A percentile compares a stretch with the other conserved stretches of the same genome.
These are phyloP conservation scores for Sitta europaea DNA, from an alignment of 2,113 vertebrate species.

Conservation along the genomic window DNA sequence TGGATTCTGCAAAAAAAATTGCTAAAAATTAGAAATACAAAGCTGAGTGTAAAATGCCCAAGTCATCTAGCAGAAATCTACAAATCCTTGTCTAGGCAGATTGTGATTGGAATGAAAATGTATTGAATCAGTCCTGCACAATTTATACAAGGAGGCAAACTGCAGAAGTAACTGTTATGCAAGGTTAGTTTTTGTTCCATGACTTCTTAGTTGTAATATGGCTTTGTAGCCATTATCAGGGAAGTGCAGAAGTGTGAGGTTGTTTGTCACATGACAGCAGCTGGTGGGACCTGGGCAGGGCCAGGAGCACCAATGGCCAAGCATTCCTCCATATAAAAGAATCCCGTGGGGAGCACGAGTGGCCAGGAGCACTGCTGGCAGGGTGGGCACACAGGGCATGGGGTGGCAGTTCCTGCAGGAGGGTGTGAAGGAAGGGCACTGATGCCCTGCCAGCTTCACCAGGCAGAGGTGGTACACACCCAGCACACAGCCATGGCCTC, in stretches of 20 bases:
- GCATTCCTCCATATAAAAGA: not conserved
- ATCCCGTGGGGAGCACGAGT: not conserved
- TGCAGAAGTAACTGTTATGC: not conserved
- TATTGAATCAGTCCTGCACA: not conserved
- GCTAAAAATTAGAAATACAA: not conserved
- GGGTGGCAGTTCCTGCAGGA: not conserved
- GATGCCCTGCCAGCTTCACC: not conserved
- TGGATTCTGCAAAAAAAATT: not conserved
- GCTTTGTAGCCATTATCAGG: not conserved
- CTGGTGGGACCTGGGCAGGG: not conserved
- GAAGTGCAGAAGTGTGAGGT: not conserved
- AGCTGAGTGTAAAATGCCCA: not conserved
- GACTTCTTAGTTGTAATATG: not conserved
- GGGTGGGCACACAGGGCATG: not conserved
- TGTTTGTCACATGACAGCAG: accelerated
- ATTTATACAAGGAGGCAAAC: not conserved
- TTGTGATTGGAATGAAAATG: not conserved
- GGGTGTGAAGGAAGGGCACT: not conserved
- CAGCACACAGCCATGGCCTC: not conserved
- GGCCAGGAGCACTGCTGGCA: not conserved
- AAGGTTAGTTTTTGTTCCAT: not conserved
- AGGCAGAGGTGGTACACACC: not conserved
- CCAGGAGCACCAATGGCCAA: not conserved
- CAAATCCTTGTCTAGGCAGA: not conserved
- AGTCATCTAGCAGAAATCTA: not conserved